Base-by-base conservation (phyloP, 2,888 invertebrate species). In the Dryobotodes eremita region DNA sequence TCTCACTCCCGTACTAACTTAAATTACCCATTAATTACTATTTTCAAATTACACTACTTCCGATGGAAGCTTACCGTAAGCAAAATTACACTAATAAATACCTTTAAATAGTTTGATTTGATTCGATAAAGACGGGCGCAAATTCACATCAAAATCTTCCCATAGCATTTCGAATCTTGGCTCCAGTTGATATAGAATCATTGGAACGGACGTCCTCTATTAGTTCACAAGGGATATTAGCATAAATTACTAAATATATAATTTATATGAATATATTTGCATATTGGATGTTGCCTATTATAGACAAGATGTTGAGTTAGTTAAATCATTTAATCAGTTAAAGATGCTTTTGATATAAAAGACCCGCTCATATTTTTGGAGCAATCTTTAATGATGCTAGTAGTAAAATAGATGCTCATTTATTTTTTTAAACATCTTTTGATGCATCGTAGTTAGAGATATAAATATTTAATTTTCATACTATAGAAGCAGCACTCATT, bases 141-240 rank as follows among this genome's bases (percentile, higher is more conserved):
- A 88, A 88, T 77, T 84, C 78, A 84, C 75, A 83, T 87, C 79
- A 82, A 84, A 87, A 80, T 80, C 75, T 90, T 92, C 90, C 85
- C 88, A 90, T 87, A 86, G 64, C 66, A 83, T 79, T 85, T 83
- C 83, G 85, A 88, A 89, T 88, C 80, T 77, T 71, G 71, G 75
- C 82, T 89, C 62, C 82, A 90, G 86, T 87, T 84, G 86, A 87
- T 88, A 78, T 72, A 75, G 82, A 83, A 77, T 79, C 86, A 87
- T 87, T 82, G 70, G 88, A 92, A 90, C 95, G 95, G 95, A 96
- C 92, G 92, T 96, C 95, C 95, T 94, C 93, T 91, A 91, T 93
- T 92, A 90, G 88, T 88, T 90, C 89, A 88, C 85, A 86, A 88
- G 87, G 71, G 83, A 87, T 84, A 94, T 95, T 94, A 92, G 86